phyloP scores from a whole-genome alignment of 1,140 invertebrate genomes.

The Liolophura sinensis region DNA sequence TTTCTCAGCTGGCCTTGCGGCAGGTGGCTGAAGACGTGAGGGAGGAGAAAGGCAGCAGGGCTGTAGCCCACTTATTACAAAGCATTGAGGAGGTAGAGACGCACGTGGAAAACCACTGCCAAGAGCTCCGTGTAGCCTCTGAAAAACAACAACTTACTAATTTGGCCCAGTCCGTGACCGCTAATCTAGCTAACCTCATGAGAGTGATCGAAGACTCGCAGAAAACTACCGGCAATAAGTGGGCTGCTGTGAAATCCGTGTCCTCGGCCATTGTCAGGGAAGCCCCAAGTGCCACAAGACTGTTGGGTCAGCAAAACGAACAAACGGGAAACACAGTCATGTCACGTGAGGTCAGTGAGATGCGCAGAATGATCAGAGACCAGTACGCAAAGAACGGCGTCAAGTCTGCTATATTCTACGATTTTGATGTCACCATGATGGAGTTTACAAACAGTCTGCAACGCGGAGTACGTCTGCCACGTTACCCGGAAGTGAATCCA shows the following conservation, averaged over 20 bases:
- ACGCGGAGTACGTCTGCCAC: too few species aligned
- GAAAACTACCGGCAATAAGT: slow-evolving; percentile 19
- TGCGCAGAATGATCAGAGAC: too few species aligned
- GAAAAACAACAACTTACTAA: slow-evolving; percentile 8
- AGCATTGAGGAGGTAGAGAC: background rate
- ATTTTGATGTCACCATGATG: too few species aligned
- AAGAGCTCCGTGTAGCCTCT: background rate
- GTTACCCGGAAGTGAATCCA: too few species aligned
- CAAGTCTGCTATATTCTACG: too few species aligned
- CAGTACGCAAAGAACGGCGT: too few species aligned
- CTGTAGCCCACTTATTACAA: too few species aligned
- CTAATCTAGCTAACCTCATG: slow-evolving; percentile 30
- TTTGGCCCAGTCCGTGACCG: slow-evolving; percentile 24
- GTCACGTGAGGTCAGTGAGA: too few species aligned
- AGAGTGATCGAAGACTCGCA: slow-evolving; percentile 16
- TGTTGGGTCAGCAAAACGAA: too few species aligned
- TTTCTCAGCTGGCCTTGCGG: slow-evolving; percentile 21
- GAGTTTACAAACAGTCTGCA: too few species aligned
- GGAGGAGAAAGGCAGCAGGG: slow-evolving; percentile 19
- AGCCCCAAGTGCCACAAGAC: slow-evolving; percentile 27
- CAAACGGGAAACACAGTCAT: too few species aligned
- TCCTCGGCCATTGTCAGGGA: slow-evolving; percentile 37
- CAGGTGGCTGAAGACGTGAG: slow-evolving; percentile 26
- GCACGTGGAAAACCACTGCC: background rate
- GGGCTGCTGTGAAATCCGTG: slow-evolving; percentile 40